phyloP scores from a whole-genome alignment of 2,888 invertebrate genomes.

The Marasmarcha lunaedactyla region DNA sequence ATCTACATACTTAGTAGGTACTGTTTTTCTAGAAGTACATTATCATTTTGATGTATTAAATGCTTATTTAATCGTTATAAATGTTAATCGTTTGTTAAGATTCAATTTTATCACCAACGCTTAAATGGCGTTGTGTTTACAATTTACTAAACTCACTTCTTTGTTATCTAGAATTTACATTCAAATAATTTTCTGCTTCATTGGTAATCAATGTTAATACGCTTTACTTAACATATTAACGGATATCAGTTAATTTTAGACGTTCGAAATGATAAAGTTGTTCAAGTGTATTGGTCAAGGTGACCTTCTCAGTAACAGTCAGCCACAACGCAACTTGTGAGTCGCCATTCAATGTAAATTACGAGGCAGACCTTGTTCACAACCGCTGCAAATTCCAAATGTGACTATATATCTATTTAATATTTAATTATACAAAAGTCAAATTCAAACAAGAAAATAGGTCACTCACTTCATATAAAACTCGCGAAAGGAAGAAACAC shows the following conservation, averaged over 20 bases:
- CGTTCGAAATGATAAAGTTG: constrained; percentile 27
- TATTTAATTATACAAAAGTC: neutral
- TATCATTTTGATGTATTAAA: no score
- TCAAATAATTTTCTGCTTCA: no score
- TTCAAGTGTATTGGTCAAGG: constrained; percentile 46
- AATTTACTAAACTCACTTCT: no score
- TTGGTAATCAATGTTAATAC: no score
- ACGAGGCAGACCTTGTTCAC: constrained; percentile 34
- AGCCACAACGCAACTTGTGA: constrained; percentile 45
- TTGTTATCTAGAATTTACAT: neutral
- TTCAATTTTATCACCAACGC: no score
- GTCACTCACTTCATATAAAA: neutral
- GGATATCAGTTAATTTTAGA: constrained; percentile 10
- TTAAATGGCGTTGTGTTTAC: no score
- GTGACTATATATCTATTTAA: neutral
- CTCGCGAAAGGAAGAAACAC: constrained; percentile 25
- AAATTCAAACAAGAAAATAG: no score
- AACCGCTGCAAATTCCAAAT: constrained; percentile 21
- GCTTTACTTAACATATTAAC: neutral
- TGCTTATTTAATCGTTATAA: no score
- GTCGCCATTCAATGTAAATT: constrained; percentile 62
- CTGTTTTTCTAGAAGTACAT: no score
- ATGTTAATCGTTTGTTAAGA: no score
- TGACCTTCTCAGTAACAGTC: constrained; percentile 43
- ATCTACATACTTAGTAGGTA: no score